Conservation (phyloP, 2,888 invertebrate species). For the Keiferia lycopersicella region DNA sequence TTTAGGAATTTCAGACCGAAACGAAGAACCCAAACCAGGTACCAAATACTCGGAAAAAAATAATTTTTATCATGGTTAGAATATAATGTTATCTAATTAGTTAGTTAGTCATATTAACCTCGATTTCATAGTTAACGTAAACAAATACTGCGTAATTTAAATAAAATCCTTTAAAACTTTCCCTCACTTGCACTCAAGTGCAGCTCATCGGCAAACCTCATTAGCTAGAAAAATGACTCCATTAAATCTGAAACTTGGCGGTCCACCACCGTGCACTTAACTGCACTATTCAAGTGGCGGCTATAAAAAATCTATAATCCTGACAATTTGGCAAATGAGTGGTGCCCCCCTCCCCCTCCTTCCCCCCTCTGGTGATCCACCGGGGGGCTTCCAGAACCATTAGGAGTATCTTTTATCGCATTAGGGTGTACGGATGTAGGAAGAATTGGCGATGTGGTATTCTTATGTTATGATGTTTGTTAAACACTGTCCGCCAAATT, state of each 20-base stretch:
- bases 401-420: constrained; percentile 61
- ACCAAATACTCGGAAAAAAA: too few relatives aligned
- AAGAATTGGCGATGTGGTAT: constrained; percentile 34
- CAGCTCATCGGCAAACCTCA: constrained; percentile 1
- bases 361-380: constrained; percentile 18
- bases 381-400: constrained; percentile 39
- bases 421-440: constrained; percentile 47
- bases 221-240: neutral
- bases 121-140: too few relatives aligned
- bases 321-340: constrained; percentile 64
- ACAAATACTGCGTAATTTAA: too few relatives aligned
- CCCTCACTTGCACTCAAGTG: neutral
- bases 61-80: too few relatives aligned
- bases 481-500: too few relatives aligned
- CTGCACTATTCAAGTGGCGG: constrained; percentile 21
- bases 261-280: constrained; percentile 14
- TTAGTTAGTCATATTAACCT: too few relatives aligned
- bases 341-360: constrained; percentile 32
- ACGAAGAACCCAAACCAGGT: too few relatives aligned
- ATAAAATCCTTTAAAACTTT: neutral
- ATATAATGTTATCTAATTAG: too few relatives aligned
- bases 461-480: neutral
- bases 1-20: too few relatives aligned
- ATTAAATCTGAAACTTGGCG: constrained; percentile 1
- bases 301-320: constrained; percentile 56